Percentiles rank a stretch among this genome's conserved stretches.
Conservation (phyloP, 2,113 vertebrate species). For the Campylorhamphus procurvoides region DNA sequence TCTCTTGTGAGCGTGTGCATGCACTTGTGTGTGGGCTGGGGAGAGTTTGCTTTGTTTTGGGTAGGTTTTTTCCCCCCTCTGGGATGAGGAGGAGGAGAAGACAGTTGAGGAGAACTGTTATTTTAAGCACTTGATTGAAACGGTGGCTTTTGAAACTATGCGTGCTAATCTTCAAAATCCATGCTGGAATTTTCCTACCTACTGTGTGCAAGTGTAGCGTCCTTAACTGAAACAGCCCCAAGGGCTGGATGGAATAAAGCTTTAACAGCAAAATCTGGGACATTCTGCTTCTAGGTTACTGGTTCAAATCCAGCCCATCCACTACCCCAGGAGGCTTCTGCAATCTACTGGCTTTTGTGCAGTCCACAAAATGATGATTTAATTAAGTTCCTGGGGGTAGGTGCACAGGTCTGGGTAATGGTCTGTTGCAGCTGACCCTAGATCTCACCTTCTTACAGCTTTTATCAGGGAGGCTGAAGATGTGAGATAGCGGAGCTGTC, state of each 20-base stretch:
- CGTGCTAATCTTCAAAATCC: slow-evolving; percentile 13
- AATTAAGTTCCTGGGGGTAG: not conserved
- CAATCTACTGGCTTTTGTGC: not conserved
- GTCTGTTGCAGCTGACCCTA: slow-evolving; percentile 6
- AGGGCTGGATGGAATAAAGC: not conserved
- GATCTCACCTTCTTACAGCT: not conserved
- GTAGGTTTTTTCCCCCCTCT: rapidly evolving
- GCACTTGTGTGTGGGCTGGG: not conserved
- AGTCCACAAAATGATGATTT: not conserved
- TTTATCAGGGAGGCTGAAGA: not conserved
- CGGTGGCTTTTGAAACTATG: not conserved
- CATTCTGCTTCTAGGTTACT: not conserved
- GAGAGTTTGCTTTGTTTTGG: not conserved
- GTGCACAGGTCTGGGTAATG: not conserved
- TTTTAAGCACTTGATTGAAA: slow-evolving; percentile 5
- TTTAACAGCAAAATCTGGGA: not conserved
- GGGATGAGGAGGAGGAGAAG: not conserved
- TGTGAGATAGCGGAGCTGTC: not conserved
- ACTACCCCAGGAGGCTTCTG: not conserved
- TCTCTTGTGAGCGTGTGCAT: not conserved
- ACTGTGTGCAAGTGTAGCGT: not conserved
- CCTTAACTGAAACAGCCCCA: not conserved
- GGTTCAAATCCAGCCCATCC: not conserved
- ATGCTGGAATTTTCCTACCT: slow-evolving; percentile 9
- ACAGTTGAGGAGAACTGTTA: not conserved